These are phyloP conservation scores for Saimiri boliviensis DNA, from an alignment of 2,113 vertebrate genomes.

Conservation along the genomic window DNA sequence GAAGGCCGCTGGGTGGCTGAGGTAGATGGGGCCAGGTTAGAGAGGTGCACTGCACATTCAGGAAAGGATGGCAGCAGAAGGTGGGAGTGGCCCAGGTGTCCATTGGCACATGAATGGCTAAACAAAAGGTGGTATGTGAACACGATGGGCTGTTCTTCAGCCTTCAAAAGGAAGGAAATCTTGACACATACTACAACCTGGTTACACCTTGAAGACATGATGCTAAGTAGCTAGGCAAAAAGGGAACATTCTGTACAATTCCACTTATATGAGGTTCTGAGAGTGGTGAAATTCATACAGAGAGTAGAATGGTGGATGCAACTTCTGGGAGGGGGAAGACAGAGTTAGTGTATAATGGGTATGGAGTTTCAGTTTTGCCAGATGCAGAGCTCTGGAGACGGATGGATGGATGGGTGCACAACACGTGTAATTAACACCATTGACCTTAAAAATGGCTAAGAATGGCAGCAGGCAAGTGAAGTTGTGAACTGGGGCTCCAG, in stretches of 20 bases:
- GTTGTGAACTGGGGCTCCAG: neutral
- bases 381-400: neutral
- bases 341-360: too few species aligned
- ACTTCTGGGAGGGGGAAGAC: neutral
- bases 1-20: neutral
- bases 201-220: too few species aligned
- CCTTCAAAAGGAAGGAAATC: neutral
- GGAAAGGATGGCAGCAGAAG: neutral
- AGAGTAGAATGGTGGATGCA: neutral
- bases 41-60: neutral
- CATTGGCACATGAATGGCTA: too few species aligned
- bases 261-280: neutral
- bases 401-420: fast-evolving
- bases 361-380: neutral
- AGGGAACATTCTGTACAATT: neutral
- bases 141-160: neutral
- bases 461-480: neutral
- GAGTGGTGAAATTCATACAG: neutral
- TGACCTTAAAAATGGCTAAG: neutral
- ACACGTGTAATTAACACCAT: too few species aligned
- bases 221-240: neutral
- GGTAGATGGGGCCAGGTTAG: fast-evolving
- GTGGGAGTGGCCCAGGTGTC: neutral
- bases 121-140: fast-evolving
- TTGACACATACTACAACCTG: neutral